Conservation (phyloP, 35 echinoderm and acorn worm species). For the Strongylocentrotus purpuratus region DNA sequence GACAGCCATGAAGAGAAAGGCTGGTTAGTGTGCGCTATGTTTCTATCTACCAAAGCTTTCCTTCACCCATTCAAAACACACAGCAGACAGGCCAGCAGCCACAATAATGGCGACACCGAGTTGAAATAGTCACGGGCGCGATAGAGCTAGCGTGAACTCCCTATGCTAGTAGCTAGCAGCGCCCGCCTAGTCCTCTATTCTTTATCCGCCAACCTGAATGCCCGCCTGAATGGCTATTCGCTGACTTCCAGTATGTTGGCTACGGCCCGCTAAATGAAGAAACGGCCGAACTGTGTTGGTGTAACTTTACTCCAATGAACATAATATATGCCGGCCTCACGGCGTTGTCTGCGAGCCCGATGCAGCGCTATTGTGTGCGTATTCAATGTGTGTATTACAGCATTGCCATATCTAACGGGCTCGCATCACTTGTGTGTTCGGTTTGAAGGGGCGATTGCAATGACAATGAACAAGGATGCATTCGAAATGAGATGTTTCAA, state of each 20-base stretch:
- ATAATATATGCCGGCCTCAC: not conserved
- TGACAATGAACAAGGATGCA: not conserved
- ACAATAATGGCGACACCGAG: not conserved
- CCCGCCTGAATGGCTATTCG: not conserved
- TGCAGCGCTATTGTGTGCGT: not conserved
- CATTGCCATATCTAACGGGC: not conserved
- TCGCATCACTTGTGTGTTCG: constrained; percentile 16
- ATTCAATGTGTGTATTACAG: not conserved
- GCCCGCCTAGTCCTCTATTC: not conserved
- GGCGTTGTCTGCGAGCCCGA: not conserved
- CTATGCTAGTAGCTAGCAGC: not conserved
- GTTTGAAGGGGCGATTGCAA: not conserved
- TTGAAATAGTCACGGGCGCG: not conserved
- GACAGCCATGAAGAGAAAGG: not conserved
- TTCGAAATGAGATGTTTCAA: not conserved
- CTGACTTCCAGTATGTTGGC: not conserved
- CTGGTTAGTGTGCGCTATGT: not conserved
- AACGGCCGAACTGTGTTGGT: not conserved
- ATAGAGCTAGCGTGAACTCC: not conserved
- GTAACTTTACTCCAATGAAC: not conserved
- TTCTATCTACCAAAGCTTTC: not conserved
- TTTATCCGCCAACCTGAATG: not conserved
- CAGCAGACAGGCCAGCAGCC: not conserved
- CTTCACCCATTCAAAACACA: not conserved
- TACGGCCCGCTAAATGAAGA: not conserved